Evolutionary conservation across 2,888 invertebrate species (phyloP).

Genomic region (Polymixis lichenea): DNA sequence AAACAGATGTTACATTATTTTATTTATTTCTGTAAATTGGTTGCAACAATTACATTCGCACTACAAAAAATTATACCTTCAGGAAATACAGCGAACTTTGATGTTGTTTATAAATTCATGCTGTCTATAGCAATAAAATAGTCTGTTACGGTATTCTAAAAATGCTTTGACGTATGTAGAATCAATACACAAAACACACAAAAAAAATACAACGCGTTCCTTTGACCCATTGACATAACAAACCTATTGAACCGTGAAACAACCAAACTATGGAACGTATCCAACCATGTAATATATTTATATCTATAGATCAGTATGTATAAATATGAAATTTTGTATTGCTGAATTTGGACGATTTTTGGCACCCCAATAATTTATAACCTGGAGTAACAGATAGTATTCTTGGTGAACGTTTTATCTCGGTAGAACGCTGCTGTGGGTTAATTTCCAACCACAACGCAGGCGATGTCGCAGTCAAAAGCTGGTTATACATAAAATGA

Average conservation of each 20-base stretch:
- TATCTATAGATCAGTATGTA: no score
- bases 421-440: no score
- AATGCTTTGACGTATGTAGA: background rate
- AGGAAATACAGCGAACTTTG: background rate
- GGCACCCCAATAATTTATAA: no score
- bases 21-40: background rate
- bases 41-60: background rate
- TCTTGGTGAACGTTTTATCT: no score
- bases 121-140: background rate
- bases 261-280: slow-evolving; percentile 25
- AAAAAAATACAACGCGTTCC: background rate
- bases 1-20: background rate
- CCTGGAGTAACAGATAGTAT: no score
- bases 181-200: background rate
- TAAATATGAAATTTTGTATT: no score
- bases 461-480: no score
- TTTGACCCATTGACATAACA: slow-evolving; percentile 11
- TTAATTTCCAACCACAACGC: no score
- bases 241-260: slow-evolving; percentile 6
- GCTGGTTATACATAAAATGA: slow-evolving; percentile 58
- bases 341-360: no score
- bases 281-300: slow-evolving; percentile 15
- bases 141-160: background rate
- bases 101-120: background rate
- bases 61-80: background rate